Conservation (phyloP, 2,888 invertebrate species). For the Parnassius smintheus region DNA sequence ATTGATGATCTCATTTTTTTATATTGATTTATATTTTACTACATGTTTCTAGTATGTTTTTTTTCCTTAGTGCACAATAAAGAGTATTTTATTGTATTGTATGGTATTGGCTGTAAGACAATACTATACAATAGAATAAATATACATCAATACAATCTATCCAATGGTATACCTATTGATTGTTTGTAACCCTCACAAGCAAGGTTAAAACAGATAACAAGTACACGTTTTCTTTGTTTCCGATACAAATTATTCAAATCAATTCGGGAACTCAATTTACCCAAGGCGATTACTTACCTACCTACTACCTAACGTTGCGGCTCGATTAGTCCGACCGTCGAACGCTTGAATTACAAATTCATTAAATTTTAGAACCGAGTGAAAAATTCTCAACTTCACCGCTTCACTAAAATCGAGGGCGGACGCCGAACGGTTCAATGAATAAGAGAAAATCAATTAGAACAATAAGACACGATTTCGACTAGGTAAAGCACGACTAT, state of each 20-base stretch:
- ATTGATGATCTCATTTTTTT: too few species aligned
- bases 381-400: neutral
- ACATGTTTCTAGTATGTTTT: too few species aligned
- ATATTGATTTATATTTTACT: too few species aligned
- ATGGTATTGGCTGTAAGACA: too few species aligned
- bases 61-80: too few species aligned
- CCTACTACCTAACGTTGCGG: neutral
- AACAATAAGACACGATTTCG: neutral
- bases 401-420: neutral
- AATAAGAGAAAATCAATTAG: neutral
- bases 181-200: too few species aligned
- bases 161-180: too few species aligned
- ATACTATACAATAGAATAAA: too few species aligned
- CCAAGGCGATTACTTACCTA: neutral
- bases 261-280: constrained; percentile 9
- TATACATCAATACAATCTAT: too few species aligned
- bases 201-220: too few species aligned
- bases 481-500: too few species aligned
- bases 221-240: neutral
- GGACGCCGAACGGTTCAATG: neutral
- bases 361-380: constrained; percentile 9
- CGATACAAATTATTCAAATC: constrained; percentile 3
- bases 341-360: constrained; percentile 13
- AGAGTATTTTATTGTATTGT: too few species aligned
- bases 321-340: neutral